Conservation (phyloP, 2,113 vertebrate genomes). For the Myodes glareolus region DNA sequence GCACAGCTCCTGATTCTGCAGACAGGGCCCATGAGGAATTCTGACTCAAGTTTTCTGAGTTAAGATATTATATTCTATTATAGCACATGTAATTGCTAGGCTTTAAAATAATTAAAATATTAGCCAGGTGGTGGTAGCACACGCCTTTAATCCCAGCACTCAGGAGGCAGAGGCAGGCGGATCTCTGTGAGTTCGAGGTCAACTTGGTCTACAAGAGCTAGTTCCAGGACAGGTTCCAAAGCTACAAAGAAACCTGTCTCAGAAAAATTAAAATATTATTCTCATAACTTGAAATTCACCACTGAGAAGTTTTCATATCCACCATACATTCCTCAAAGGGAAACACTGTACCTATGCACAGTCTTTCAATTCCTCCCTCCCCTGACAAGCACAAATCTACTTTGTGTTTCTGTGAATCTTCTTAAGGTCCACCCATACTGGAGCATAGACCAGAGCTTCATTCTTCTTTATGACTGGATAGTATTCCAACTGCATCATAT, state of each 20-base stretch:
- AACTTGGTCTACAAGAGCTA: no score
- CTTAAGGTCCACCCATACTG: neutral
- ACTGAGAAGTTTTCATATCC: neutral
- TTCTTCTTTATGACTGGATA: neutral
- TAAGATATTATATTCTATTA: neutral
- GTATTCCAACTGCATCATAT: neutral
- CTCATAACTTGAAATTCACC: neutral
- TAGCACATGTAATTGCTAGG: neutral
- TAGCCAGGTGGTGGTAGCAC: no score
- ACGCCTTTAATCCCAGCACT: no score
- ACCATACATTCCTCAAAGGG: neutral
- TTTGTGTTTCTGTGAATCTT: neutral
- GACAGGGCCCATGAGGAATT: neutral
- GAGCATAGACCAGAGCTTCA: neutral
- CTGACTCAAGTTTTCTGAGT: neutral
- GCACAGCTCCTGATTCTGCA: neutral
- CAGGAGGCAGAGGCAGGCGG: no score
- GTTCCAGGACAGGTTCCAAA: no score
- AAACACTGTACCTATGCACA: neutral
- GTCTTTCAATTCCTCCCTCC: neutral
- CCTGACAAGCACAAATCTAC: neutral
- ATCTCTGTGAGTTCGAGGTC: no score
- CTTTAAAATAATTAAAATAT: neutral
- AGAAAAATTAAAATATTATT: neutral
- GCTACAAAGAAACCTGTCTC: no score